Evolutionary conservation across 2,888 invertebrate genomes (phyloP), one percentile per base, ranked within the genome.

Genomic region (Ochropleura leucogaster): DNA sequence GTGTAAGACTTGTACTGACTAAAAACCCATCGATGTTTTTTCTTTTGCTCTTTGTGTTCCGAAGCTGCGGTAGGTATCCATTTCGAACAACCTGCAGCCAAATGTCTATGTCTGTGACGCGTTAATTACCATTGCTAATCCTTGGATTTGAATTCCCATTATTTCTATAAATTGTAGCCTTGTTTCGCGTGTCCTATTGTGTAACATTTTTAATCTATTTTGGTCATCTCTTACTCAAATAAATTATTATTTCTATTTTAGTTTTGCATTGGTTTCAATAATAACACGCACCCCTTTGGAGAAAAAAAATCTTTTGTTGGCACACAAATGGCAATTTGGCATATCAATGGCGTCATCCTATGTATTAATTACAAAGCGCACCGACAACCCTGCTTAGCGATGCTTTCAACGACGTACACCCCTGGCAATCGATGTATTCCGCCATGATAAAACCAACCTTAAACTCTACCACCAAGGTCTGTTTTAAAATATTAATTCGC

Each of bases 321-420:
- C 88, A 86, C 88, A 88, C 89, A 92, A 91, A 92, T 90, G 92
- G 90, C 93, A 94, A 95, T 95, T 95, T 91, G 93, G 91, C 93
- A 91, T 95, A 94, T 95, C 95, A 95, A 95, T 95, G 91, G 93
- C 94, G 92, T 92, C 90, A 90, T 90, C 90, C 92, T 92, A 94
- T 94, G 93, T 96, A 95, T 95, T 95, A 94, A 95, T 96, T 96
- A 95, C 95, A 95, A 94, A 95, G 93, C 89, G 88, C 80, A 86
- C 94, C 94, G 94, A 89, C 93, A 92, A 88, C 92, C 93, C 94
- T 93, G 90, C 89, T 91, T 89, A 90, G 92, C 92, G 88, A 92
- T 87, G 93, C 91, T 94, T 93, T 94, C 91, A 92, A 93, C 90
- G 92, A 90, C 89, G 88, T 89, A 92, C 92, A 93, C 94, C 94